A percentile compares a stretch with the other conserved stretches of the same genome.
phyloP scores from a whole-genome alignment of 2,888 invertebrate genomes.

The Melipona beecheii region DNA sequence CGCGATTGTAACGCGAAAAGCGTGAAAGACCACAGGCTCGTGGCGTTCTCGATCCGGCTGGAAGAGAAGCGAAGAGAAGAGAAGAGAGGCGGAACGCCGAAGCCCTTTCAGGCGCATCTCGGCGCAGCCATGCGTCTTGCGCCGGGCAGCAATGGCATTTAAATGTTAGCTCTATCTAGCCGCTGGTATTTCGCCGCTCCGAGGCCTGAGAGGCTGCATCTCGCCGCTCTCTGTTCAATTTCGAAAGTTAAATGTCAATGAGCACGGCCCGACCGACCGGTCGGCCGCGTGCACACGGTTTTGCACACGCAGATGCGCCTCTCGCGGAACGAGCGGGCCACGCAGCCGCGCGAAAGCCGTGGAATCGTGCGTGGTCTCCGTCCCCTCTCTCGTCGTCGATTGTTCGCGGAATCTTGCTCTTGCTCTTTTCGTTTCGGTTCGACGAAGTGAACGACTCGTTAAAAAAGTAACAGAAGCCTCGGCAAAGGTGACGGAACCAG shows the following conservation, averaged over 20 bases:
- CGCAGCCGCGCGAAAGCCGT: slow-evolving; percentile 28
- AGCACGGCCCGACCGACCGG: slow-evolving; percentile 46
- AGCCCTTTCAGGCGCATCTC: slow-evolving; percentile 61
- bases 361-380: background rate
- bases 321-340: slow-evolving; percentile 26
- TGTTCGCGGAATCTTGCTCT: no score
- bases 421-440: no score
- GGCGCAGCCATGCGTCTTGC: slow-evolving; percentile 56
- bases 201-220: slow-evolving; percentile 66
- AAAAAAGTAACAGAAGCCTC: no score
- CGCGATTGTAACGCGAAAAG: slow-evolving; percentile 15
- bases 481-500: no score
- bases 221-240: slow-evolving; percentile 74
- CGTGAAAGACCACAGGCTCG: slow-evolving; percentile 16
- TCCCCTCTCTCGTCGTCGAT: background rate
- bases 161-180: slow-evolving; percentile 81
- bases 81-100: background rate
- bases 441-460: no score
- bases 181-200: slow-evolving; percentile 78
- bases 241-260: slow-evolving; percentile 83
- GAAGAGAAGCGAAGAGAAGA: background rate
- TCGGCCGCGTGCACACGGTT: slow-evolving; percentile 21
- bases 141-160: slow-evolving; percentile 80
- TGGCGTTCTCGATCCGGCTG: background rate
- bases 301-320: slow-evolving; percentile 48